Base-by-base conservation (phyloP, 2,888 invertebrate genomes). In the Diarsia mendica region DNA sequence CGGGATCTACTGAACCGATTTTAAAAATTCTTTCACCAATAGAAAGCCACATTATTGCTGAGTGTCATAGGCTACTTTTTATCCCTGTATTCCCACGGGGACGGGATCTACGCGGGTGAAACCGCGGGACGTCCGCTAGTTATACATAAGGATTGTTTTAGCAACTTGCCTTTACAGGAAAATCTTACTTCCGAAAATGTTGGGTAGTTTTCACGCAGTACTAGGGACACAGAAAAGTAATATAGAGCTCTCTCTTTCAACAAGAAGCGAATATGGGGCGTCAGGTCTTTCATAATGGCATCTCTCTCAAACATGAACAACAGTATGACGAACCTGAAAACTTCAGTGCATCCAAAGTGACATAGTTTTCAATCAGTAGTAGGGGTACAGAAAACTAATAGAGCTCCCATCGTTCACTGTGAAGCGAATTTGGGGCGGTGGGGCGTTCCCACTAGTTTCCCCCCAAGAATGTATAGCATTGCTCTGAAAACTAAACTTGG, bases 101-200 rank as follows among this genome's bases (percentile, higher is more conserved):
- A n/a, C n/a, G n/a, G n/a, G n/a, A n/a, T n/a, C n/a, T n/a, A n/a
- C n/a, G n/a, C n/a, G n/a, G n/a, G n/a, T n/a, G n/a, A n/a, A n/a
- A n/a, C n/a, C n/a, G n/a, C n/a, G n/a, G n/a, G n/a, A n/a, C n/a
- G n/a, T n/a, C n/a, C n/a, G n/a, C n/a, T n/a, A n/a, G n/a, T n/a
- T n/a, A 15, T 60, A 18, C n/a, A 4, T 70, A 28, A 20, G 11
- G 28, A 61, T 48, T 15, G n/a, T 46, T 75, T 73, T 46, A 46
- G n/a, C 20, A 10, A 15, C 4, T 1, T 20, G 5, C 3, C 18
- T n/a, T 33, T 58, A 20, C 9, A 69, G 10, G 13, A 2, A 23
- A 55, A 23, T 23, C 13, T 23, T 23, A 55, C 6, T 55, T 6
- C 0, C n/a, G 13, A 4, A 46, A 20, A 33, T 23, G 6, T 48